Conservation (phyloP, 2,888 invertebrate genomes). For the Cataglyphis cursor region DNA sequence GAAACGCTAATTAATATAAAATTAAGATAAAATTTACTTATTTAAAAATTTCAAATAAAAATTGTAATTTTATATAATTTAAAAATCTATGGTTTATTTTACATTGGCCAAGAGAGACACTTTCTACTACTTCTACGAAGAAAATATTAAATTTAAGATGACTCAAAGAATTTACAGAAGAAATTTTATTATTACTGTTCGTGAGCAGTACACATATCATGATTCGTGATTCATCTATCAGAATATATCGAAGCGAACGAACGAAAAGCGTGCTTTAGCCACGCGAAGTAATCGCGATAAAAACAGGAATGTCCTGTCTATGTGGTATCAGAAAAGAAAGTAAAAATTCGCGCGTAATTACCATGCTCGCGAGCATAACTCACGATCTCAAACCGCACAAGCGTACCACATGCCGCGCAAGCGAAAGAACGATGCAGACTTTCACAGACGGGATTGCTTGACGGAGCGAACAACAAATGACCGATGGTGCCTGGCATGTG, state of each 20-base stretch:
- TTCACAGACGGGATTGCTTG: conserved; percentile 60
- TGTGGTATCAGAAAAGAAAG: not conserved
- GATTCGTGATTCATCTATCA: conserved; percentile 20
- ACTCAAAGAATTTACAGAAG: not conserved
- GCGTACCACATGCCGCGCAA: conserved; percentile 49
- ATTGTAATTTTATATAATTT: not conserved
- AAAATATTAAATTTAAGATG: not conserved
- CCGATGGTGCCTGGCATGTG: conserved; percentile 27
- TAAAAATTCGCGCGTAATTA: conserved; percentile 49
- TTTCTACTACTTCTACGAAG: not conserved
- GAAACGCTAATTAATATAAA: not conserved
- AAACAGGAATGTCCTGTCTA: conserved; percentile 8
- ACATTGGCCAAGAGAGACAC: not conserved
- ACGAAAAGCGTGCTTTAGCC: conserved; percentile 20
- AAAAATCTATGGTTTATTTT: not conserved
- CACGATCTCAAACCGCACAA: conserved; percentile 51
- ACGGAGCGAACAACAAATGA: conserved; percentile 33
- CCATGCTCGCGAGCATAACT: conserved; percentile 52
- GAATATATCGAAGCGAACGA: not conserved
- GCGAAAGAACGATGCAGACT: conserved; percentile 49
- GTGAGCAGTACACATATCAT: not conserved
- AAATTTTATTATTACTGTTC: not conserved
- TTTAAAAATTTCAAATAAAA: not conserved
- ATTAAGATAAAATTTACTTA: not conserved
- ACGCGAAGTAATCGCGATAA: conserved; percentile 29